Percentiles rank a stretch among this genome's conserved stretches.
phyloP scores from a whole-genome alignment of 1,140 invertebrate species.

The Macrobrachium nipponense region DNA sequence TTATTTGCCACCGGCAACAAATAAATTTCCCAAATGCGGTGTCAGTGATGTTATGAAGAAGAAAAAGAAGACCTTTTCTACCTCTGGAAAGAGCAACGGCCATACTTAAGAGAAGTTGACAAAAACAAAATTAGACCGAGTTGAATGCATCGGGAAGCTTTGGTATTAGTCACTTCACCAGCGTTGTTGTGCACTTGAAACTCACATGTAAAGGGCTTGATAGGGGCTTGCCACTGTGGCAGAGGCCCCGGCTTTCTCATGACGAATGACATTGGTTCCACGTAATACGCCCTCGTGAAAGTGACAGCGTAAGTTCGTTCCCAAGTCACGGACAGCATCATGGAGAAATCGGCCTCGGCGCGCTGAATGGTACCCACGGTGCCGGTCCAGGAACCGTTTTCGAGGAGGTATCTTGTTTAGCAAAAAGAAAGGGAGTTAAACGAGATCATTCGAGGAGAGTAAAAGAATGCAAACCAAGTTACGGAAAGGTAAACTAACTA shows the following conservation, averaged over 20 bases:
- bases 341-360: slow-evolving; percentile 27
- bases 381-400: slow-evolving; percentile 43
- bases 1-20: too few relatives aligned
- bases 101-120: too few relatives aligned
- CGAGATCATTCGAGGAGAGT: too few relatives aligned
- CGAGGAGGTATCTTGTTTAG: slow-evolving; percentile 26
- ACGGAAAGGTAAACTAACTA: too few relatives aligned
- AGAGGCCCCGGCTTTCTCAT: slow-evolving; percentile 35
- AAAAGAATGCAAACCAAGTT: neutral
- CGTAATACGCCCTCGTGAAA: slow-evolving; percentile 44
- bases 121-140: too few relatives aligned
- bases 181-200: neutral
- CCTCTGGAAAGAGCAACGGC: too few relatives aligned
- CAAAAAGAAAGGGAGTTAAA: neutral
- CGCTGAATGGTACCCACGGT: slow-evolving; percentile 40
- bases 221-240: slow-evolving; percentile 42
- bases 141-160: too few relatives aligned
- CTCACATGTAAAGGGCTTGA: slow-evolving; percentile 44
- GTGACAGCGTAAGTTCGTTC: slow-evolving; percentile 34
- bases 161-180: neutral
- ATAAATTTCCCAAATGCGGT: too few relatives aligned
- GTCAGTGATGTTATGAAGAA: too few relatives aligned
- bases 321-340: slow-evolving; percentile 43
- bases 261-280: slow-evolving; percentile 49
- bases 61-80: too few relatives aligned